Evolutionary conservation across 2,888 invertebrate species (phyloP), one percentile per base, ranked within the genome.

Genomic region (Euproctis similis): DNA sequence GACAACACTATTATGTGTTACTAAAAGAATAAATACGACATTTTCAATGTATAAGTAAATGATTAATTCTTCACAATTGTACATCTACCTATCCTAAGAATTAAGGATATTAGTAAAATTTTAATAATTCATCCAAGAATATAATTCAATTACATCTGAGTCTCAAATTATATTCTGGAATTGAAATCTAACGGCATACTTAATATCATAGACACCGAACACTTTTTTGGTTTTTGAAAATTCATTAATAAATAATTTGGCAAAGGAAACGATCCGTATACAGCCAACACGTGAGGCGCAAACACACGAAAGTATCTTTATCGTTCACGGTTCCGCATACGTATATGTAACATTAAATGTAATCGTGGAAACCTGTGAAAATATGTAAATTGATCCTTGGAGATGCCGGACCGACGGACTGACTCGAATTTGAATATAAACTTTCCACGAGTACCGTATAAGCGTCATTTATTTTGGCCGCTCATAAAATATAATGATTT

Each of bases 381-480:
- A 81, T 82, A 84, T 84, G 82, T 76, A 84, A 82, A 84, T 84
- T 77, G 82, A 78, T 78, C 81, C 82, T 80, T 64, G 59, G 82
- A 84, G 82, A 80, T 77, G 76, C 61, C 71, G 78, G 80, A 74
- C 77, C 66, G 70, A 59, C 73, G 67, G 75, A 69, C 75, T 68
- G 69, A 66, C 63, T 68, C 62, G 73, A 78, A 82, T 84, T 82
- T 82, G 80, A 84, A 84, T 82, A 78, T 78, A 82, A 82, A 82
- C 78, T 81, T 81, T 71, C 68, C 64, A 56, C 60, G 59, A 59
- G 60, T 48, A 60, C 64, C 71, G 69, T 78, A 74, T 76, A 80
- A 73, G 80, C 75, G 73, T 65, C 82, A 82, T 81, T 82, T 81
- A 80, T 78, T 84, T 74, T 60, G 69, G 65, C 71, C 78, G 68